phyloP scores from a whole-genome alignment of 2,113 vertebrate genomes.

The Recurvirostra avosetta region DNA sequence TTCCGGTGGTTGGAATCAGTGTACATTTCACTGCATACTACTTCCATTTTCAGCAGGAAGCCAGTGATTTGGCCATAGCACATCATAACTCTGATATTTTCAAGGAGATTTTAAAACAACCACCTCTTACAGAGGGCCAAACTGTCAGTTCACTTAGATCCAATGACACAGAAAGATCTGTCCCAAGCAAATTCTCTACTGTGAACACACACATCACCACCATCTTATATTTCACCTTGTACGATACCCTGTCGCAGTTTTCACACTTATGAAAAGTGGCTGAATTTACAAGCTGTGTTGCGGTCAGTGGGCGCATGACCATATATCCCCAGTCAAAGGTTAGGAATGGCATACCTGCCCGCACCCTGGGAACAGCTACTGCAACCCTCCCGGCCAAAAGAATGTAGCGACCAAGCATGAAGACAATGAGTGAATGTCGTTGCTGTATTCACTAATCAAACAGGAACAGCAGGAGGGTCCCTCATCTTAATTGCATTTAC shows the following conservation, averaged over 20 bases:
- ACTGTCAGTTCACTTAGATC: neutral
- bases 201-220: neutral
- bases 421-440: conserved; percentile 1
- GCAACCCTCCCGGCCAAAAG: neutral
- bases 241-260: neutral
- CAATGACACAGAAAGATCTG: neutral
- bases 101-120: neutral
- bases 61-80: conserved; percentile 4
- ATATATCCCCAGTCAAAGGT: neutral
- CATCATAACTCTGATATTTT: neutral
- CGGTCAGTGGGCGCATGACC: neutral
- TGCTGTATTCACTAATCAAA: conserved; percentile 28
- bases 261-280: neutral
- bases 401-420: conserved; percentile 17
- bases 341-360: neutral
- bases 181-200: neutral
- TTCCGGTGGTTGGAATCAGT: neutral
- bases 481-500: neutral
- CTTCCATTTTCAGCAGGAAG: neutral
- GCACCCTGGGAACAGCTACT: conserved; percentile 18
- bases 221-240: neutral
- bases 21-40: neutral
- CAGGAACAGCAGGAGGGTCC: conserved; percentile 15
- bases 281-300: neutral
- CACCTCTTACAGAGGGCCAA: neutral